A percentile compares a stretch with the other conserved stretches of the same genome.
phyloP scores from a whole-genome alignment of 2,888 invertebrate species.

The Catocala fraxini region DNA sequence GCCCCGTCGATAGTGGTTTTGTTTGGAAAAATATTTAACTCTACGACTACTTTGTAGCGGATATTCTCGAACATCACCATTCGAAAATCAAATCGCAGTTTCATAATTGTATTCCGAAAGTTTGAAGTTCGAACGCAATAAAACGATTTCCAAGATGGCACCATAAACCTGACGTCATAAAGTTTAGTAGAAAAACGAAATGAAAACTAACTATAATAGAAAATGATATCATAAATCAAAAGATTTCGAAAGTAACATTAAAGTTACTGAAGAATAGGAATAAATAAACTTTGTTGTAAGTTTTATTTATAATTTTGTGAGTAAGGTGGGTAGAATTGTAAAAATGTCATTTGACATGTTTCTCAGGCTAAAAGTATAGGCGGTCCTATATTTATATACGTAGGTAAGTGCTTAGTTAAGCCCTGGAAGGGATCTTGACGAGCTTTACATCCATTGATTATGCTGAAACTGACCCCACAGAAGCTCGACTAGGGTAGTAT shows the following conservation, averaged over 20 bases:
- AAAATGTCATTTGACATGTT: too few species aligned
- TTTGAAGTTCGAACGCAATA: constrained; percentile 39
- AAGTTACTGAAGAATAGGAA: neutral
- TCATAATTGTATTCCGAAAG: constrained; percentile 31
- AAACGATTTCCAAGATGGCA: constrained; percentile 36
- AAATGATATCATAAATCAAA: constrained; percentile 43
- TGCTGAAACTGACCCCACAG: too few species aligned
- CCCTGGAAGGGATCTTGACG: too few species aligned
- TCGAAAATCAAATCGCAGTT: constrained; percentile 27
- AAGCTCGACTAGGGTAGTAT: too few species aligned
- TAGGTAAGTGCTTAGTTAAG: too few species aligned
- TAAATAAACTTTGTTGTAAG: neutral
- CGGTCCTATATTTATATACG: too few species aligned
- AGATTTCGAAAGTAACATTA: constrained; percentile 23
- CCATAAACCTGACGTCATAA: constrained; percentile 41
- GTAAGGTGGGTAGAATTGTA: neutral
- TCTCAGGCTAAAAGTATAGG: too few species aligned
- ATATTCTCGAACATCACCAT: neutral
- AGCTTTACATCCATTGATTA: too few species aligned
- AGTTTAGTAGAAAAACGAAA: constrained; percentile 44
- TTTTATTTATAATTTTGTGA: neutral
- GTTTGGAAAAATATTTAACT: too few species aligned
- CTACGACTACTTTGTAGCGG: too few species aligned
- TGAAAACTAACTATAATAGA: constrained; percentile 39
- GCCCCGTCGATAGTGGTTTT: too few species aligned